A percentile compares a stretch with the other conserved stretches of the same genome.
Conservation (phyloP, 2,888 invertebrate species). For the Zhuqinia jingwanae region DNA sequence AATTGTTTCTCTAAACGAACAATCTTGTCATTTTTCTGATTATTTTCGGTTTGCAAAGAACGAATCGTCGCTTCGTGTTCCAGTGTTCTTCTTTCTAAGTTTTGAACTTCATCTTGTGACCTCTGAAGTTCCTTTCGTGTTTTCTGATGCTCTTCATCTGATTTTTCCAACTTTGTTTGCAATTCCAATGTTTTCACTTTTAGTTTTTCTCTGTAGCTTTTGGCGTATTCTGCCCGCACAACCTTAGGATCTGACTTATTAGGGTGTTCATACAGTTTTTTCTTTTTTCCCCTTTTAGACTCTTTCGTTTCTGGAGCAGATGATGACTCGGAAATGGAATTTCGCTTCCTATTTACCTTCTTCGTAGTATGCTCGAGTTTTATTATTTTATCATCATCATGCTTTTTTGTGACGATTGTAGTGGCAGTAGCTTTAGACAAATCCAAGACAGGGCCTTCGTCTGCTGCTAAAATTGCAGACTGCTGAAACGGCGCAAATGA, state of each 20-base stretch:
- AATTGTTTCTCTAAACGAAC: background rate
- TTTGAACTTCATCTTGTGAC: background rate
- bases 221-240: constrained; percentile 25
- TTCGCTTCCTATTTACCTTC: background rate
- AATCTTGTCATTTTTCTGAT: background rate
- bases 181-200: background rate
- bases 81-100: background rate
- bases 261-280: background rate
- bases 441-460: no score
- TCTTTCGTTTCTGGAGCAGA: background rate
- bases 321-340: background rate
- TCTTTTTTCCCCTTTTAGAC: background rate
- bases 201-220: constrained; percentile 22
- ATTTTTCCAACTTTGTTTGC: background rate
- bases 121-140: background rate
- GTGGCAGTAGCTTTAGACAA: no score
- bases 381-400: no score
- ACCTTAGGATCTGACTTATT: background rate
- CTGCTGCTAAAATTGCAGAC: no score
- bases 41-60: background rate
- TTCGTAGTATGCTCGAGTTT: no score
- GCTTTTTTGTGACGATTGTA: no score
- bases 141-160: background rate
- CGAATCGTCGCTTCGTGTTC: background rate
- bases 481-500: no score